Evolutionary conservation across 2,113 vertebrate species (phyloP), one percentile per base, ranked within the genome.

Genomic region (Pelodiscus sinensis): DNA sequence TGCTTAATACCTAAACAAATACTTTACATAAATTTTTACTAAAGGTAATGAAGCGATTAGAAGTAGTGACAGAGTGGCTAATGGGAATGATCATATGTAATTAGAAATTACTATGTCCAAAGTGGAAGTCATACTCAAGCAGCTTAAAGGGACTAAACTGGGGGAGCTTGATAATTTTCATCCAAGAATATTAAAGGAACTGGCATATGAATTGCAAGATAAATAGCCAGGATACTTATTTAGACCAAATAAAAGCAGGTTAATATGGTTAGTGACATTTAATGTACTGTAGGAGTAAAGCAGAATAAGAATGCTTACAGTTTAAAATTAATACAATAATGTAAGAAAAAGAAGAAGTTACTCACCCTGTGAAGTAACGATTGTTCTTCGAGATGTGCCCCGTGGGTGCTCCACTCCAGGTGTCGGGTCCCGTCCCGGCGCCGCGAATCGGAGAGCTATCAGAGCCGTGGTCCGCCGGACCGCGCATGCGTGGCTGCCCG

Each of bases 281-380:
- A 96, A 85, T 86, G 88, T 71, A 87, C 16, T 90, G 57, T 86
- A 73, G 85, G 86, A 94, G 60, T 84, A 60, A 82, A 81, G 56
- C n/a, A 81, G 56, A 60, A 58, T 81, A 58, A 44, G 56, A 82
- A 82, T 78, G 9, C 11, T 25, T 51, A 14, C 11, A 44, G 29
- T 51, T 84, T 55, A 35, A n/a, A 29, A 78, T 25, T 10, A 51
- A 50, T 25, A 58, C 9, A 86, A 86, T 25, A 78, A n/a, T 24
- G 3, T 3, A 78, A 56, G 57, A 78, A 78, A 29, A n/a, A n/a
- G n/a, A n/a, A n/a, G n/a, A n/a, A n/a, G n/a, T n/a, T n/a, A n/a
- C n/a, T n/a, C n/a, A n/a, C n/a, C n/a, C n/a, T n/a, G n/a, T n/a
- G n/a, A n/a, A n/a, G n/a, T n/a, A n/a, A n/a, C n/a, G n/a, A n/a